Evolutionary conservation across 2,113 vertebrate species (phyloP).

Genomic region (Oryctolagus cuniculus): mOryCun1.1 NC_091437.1:40683501-40684000

Average conservation of each 20-base stretch:
- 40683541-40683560: background rate
- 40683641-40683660: background rate
- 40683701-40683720: background rate
- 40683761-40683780: background rate
- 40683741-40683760: background rate
- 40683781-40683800: background rate
- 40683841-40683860: background rate
- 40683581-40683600: background rate
- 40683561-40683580: conserved; percentile 4
- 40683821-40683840: background rate
- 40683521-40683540: background rate
- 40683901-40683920: background rate
- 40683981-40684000: background rate
- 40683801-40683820: background rate
- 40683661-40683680: background rate
- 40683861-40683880: background rate
- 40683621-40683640: background rate
- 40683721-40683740: background rate
- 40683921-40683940: background rate
- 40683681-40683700: background rate
- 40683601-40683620: background rate
- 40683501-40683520: background rate
- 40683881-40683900: background rate
- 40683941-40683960: background rate
- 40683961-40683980: background rate